These are phyloP conservation scores for Bombyx mandarina DNA, from an alignment of 1,140 invertebrate species.

Conservation along the genomic window DNA sequence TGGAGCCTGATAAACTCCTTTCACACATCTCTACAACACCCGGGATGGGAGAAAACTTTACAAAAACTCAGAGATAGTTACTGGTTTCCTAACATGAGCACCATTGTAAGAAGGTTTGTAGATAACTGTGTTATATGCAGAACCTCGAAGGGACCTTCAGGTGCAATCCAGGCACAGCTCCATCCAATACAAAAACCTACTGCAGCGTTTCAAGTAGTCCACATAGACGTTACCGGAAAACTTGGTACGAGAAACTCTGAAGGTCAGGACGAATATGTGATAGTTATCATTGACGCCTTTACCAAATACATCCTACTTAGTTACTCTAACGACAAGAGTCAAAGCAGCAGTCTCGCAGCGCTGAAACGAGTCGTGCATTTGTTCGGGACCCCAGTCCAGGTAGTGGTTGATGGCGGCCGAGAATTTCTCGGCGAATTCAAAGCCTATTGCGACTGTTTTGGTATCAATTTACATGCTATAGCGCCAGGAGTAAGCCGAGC, in stretches of 20 bases:
- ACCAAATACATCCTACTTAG: slow-evolving; percentile 28
- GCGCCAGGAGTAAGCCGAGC: slow-evolving; percentile 25
- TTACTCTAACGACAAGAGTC: slow-evolving; percentile 21
- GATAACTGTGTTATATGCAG: no score
- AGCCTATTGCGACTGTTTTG: slow-evolving; percentile 16
- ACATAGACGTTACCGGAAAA: slow-evolving; percentile 34
- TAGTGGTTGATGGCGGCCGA: slow-evolving; percentile 26
- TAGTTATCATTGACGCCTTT: slow-evolving; percentile 45
- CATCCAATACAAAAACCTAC: slow-evolving; percentile 33
- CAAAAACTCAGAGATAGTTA: slow-evolving; percentile 25
- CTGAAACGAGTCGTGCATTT: slow-evolving; percentile 22
- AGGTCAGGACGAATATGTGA: slow-evolving; percentile 24
- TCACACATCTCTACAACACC: no score
- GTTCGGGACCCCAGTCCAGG: slow-evolving; percentile 27
- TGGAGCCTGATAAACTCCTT: slow-evolving; percentile 29
- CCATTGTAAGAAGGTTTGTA: no score
- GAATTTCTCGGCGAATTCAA: slow-evolving; percentile 30
- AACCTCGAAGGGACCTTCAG: no score
- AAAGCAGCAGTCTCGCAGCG: slow-evolving; percentile 14
- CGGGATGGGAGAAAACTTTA: slow-evolving; percentile 27
- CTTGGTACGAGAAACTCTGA: slow-evolving; percentile 21
- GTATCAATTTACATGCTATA: slow-evolving; percentile 21
- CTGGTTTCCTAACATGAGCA: no score
- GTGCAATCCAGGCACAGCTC: slow-evolving; percentile 24
- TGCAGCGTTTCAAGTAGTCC: slow-evolving; percentile 21